Conservation (phyloP, 1,140 invertebrate genomes). For the Calliphora vicina region DNA sequence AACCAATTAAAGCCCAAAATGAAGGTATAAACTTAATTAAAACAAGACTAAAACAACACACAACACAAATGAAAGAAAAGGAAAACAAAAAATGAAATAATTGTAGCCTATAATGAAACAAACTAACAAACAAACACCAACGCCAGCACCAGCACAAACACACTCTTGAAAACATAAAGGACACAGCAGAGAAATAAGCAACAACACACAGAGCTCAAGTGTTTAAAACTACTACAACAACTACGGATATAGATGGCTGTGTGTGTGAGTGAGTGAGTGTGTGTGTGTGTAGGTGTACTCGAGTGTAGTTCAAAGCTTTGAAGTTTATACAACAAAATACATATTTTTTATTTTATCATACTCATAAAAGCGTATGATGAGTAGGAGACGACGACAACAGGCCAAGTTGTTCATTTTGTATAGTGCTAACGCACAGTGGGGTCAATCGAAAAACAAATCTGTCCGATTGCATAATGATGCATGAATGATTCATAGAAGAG, state of each 20-base stretch:
- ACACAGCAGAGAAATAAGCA: not conserved
- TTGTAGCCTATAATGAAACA: not conserved
- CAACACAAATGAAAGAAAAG: not conserved
- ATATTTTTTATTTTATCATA: not conserved
- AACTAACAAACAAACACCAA: not conserved
- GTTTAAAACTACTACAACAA: not conserved
- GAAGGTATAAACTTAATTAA: conserved; percentile 2
- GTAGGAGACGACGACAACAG: not conserved
- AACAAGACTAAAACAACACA: not conserved
- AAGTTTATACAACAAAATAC: not conserved
- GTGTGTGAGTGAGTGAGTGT: too few relatives aligned
- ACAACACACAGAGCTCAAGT: not conserved
- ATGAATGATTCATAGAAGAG: too few relatives aligned
- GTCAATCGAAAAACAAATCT: too few relatives aligned
- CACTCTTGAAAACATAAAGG: not conserved
- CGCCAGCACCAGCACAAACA: not conserved
- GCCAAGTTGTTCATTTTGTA: too few relatives aligned
- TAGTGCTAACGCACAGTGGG: too few relatives aligned
- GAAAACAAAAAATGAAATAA: not conserved
- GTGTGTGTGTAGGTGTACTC: not conserved
- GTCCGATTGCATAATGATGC: too few relatives aligned
- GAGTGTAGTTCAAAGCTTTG: conserved; percentile 9
- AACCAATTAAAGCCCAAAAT: conserved; percentile 18
- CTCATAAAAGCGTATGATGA: not conserved
- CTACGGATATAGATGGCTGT: not conserved